A percentile compares a stretch with the other conserved stretches of the same genome.
Evolutionary conservation across 92 coral and sea anemone genomes (phyloP).

Genomic region (Epizoanthus scotinus): DNA sequence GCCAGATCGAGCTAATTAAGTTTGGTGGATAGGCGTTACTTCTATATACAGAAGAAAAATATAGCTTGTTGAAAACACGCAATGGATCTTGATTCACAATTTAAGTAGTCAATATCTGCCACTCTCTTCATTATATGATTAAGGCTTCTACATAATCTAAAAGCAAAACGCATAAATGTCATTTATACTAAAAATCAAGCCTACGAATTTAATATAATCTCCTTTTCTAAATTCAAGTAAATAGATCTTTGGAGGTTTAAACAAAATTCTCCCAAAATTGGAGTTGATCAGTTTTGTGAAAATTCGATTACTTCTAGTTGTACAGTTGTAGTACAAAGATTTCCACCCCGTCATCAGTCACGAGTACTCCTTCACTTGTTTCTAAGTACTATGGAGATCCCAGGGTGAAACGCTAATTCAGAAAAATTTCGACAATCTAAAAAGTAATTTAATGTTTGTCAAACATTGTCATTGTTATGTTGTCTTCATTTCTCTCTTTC

Average conservation of each 20-base stretch:
- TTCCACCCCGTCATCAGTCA: conserved; percentile 31
- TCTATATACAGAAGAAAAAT: background rate
- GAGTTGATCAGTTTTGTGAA: background rate
- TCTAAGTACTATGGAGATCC: conserved; percentile 32
- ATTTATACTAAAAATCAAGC: conserved; percentile 69
- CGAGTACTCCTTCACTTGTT: conserved; percentile 31
- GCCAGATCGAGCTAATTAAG: conserved; percentile 31
- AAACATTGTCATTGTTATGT: conserved; percentile 57
- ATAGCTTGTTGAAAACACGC: background rate
- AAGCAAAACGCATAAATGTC: conserved; percentile 63
- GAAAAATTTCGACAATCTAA: background rate
- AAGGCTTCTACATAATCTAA: conserved; percentile 56
- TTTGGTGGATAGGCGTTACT: conserved; percentile 16
- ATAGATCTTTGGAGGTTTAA: conserved; percentile 47
- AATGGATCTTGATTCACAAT: conserved; percentile 9
- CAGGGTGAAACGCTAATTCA: conserved; percentile 18
- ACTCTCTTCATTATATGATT: conserved; percentile 9
- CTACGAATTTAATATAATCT: conserved; percentile 69
- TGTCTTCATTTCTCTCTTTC: conserved; percentile 29
- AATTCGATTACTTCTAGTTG: background rate
- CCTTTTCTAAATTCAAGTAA: conserved; percentile 75
- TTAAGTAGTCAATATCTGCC: background rate
- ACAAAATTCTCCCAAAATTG: background rate
- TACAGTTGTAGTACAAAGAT: conserved; percentile 14
- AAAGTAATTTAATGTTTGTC: conserved; percentile 76